Evolutionary conservation across 1,140 invertebrate genomes (phyloP).

Genomic region (Tetraneura akinire): DNA sequence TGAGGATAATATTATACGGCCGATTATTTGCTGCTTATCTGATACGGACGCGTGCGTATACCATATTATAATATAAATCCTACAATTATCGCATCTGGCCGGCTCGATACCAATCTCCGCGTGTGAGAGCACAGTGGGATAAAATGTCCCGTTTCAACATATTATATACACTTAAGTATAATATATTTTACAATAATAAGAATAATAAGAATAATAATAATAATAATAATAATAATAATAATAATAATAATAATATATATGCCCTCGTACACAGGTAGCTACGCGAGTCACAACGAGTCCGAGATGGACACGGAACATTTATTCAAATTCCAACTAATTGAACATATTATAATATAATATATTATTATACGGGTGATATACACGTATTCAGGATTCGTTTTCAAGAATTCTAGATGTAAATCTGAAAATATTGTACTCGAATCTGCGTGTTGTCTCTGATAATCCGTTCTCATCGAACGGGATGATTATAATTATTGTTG

Average conservation of each 20-base stretch:
- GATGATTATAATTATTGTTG: too few relatives aligned
- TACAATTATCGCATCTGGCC: slow-evolving; percentile 28
- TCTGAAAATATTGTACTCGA: too few relatives aligned
- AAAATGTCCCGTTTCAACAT: slow-evolving; percentile 1
- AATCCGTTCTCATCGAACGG: too few relatives aligned
- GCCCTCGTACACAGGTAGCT: background rate
- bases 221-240: too few relatives aligned
- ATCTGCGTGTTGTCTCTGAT: too few relatives aligned
- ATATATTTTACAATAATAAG: too few relatives aligned
- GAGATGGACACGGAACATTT: too few relatives aligned
- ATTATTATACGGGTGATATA: background rate
- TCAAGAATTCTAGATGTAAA: too few relatives aligned
- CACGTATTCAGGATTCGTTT: too few relatives aligned
- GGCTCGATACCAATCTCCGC: background rate
- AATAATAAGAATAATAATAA: too few relatives aligned
- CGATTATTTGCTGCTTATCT: slow-evolving; percentile 18
- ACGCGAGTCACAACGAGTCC: background rate
- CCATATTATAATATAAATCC: slow-evolving; percentile 33
- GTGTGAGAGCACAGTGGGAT: background rate
- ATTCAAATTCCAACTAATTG: slow-evolving; percentile 27
- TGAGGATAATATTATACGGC: background rate
- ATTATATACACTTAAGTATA: background rate
- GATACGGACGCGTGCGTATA: slow-evolving; percentile 1
- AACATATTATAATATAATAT: background rate
- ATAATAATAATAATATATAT: too few relatives aligned